These are phyloP conservation scores for Diplolepis rosae DNA, from an alignment of 2,888 invertebrate genomes.

Conservation along the genomic window DNA sequence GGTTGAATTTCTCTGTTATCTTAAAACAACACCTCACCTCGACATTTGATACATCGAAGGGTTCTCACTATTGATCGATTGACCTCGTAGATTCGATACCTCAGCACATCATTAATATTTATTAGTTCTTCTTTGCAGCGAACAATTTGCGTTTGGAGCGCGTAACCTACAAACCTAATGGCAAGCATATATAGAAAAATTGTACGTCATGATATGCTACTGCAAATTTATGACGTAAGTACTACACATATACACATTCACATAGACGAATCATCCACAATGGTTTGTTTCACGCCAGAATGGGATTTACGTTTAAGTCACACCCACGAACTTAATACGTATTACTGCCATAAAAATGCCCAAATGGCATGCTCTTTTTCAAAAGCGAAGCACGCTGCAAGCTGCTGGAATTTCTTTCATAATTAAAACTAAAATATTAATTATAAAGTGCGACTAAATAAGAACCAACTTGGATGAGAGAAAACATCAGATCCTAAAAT, in stretches of 20 bases:
- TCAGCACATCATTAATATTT: conserved; percentile 58
- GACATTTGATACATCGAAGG: conserved; percentile 41
- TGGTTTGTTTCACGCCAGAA: conserved; percentile 36
- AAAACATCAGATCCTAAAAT: no score
- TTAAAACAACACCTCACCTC: conserved; percentile 44
- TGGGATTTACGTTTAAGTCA: conserved; percentile 43
- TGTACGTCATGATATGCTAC: neutral
- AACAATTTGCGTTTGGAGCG: neutral
- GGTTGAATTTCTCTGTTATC: conserved; percentile 33
- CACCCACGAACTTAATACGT: conserved; percentile 44
- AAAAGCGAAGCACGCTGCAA: neutral
- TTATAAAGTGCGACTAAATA: neutral
- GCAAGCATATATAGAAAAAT: no score
- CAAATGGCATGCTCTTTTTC: conserved; percentile 31
- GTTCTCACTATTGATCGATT: conserved; percentile 57
- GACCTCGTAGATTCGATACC: conserved; percentile 51
- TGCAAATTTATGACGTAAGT: neutral
- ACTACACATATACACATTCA: neutral
- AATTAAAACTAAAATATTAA: neutral
- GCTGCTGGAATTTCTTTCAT: neutral
- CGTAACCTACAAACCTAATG: neutral
- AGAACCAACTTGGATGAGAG: no score
- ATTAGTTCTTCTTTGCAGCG: conserved; percentile 56
- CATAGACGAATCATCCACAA: conserved; percentile 34
- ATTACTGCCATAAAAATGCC: conserved; percentile 41